Base-by-base conservation (phyloP, 2,113 vertebrate species). In the Motacilla tschutschensis region DNA sequence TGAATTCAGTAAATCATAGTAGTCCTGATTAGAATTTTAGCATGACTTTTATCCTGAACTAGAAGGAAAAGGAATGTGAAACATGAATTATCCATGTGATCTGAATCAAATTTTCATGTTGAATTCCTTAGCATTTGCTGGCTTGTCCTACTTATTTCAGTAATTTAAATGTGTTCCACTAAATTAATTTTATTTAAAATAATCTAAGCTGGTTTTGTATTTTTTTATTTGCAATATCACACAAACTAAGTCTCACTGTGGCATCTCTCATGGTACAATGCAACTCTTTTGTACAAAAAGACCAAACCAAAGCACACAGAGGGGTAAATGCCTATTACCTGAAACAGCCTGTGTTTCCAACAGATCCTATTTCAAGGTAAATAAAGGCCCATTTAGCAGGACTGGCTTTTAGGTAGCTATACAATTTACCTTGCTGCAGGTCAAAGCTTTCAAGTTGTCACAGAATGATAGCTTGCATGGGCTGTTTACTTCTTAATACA, bases 321-420 rank as follows among this genome's bases (percentile, higher is more conserved):
- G 51, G 35, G 31, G 20, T 86, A 89, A 89, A 64, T 48, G 12
- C 41, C 26, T 60, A 14, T 70, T 91, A 62, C 62, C 38, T 59
- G 75, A 80, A 89, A 86, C 12, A 48, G 38, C 11, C 43, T 14
- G 31, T 59, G 57, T 81, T 94, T 89, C 88, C 77, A 83, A 91
- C 2, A 6, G 41, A 83, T 76, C 46, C 63, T 50, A 79, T 93
- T 96, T 90, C 76, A 94, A 85, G 65, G 79, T 91, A 91, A 95
- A 95, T 85, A 90, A 94, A 94, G 54, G 38, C 21, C 51, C 46
- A 86, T 90, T 96, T 93, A 91, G 41, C 41, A 91, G 89, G 47
- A 59, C 64, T 75, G 31, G 43, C 40, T 77, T 91, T 86, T 77
- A 62, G 54, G 65, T 79, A 78, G 33, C 73, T 92, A 50, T 71